Percentiles rank a stretch among this genome's conserved stretches.
Evolutionary conservation across 2,113 vertebrate species (phyloP).

Genomic region (Oncorhynchus clarkii): DNA sequence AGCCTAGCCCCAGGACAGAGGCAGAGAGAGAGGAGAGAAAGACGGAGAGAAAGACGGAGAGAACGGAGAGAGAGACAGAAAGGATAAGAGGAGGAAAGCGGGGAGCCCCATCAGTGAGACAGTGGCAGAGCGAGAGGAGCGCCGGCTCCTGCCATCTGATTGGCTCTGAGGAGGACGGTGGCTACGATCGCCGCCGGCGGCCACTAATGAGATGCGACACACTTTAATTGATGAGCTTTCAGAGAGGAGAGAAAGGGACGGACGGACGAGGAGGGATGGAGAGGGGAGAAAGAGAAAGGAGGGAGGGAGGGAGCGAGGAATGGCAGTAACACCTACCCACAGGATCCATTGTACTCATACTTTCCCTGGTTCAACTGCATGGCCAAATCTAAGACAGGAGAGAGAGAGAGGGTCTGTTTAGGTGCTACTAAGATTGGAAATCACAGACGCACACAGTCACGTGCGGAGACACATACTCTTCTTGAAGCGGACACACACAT

Average conservation of each 20-base stretch:
- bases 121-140: constrained; percentile 27
- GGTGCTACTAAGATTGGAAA: constrained; percentile 26
- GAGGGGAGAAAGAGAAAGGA: constrained; percentile 9
- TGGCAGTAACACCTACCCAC: constrained; percentile 80
- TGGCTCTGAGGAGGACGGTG: constrained; percentile 57
- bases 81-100: constrained; percentile 36
- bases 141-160: constrained; percentile 44
- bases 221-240: constrained; percentile 52
- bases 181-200: constrained; percentile 55
- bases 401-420: constrained; percentile 21
- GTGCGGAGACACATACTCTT: neutral
- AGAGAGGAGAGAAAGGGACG: neutral
- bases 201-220: constrained; percentile 75
- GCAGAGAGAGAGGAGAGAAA: constrained; percentile 27
- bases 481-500: neutral
- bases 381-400: constrained; percentile 86
- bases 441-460: neutral
- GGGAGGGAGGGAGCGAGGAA: constrained; percentile 33
- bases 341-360: constrained; percentile 97
- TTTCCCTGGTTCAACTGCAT: constrained; percentile 99
- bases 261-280: neutral
- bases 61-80: constrained; percentile 28
- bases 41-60: neutral
- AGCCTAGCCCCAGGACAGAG: constrained; percentile 51
- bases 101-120: constrained; percentile 1